Conservation (phyloP, 2,113 vertebrate genomes). For the Glareola pratincola region DNA sequence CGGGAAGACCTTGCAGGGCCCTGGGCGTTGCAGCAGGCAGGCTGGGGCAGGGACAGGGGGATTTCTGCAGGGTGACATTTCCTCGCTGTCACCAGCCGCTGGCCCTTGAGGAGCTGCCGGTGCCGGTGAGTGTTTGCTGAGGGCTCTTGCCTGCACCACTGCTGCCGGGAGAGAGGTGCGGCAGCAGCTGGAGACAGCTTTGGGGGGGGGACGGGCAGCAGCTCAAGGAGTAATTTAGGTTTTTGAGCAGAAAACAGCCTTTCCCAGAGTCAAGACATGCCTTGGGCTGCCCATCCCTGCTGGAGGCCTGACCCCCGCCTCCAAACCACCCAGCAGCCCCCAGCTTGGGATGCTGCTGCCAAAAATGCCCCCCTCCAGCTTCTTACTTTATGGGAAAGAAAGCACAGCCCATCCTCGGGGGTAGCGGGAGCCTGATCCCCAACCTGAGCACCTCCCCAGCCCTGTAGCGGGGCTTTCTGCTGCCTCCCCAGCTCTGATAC, state of each 20-base stretch:
- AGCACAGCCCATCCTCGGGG: neutral
- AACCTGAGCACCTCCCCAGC: neutral
- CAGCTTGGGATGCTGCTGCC: neutral
- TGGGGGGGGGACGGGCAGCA: fast-evolving
- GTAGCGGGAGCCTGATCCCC: fast-evolving
- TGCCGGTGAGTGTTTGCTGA: constrained; percentile 17
- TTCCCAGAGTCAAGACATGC: neutral
- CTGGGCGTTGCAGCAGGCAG: fast-evolving
- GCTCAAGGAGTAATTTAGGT: neutral
- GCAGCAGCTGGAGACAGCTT: neutral
- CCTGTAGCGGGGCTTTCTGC: neutral
- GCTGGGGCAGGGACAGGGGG: neutral
- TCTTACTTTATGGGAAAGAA: neutral
- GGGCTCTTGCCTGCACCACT: neutral
- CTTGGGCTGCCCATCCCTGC: neutral
- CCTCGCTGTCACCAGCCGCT: fast-evolving
- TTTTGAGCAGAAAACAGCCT: neutral
- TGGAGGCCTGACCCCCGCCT: neutral
- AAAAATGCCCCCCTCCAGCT: neutral
- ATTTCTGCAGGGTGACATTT: neutral
- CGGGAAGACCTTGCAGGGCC: neutral
- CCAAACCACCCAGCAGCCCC: neutral
- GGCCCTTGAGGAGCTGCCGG: neutral
- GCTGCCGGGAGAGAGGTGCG: neutral
- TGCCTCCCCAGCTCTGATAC: neutral